Evolutionary conservation across 2,888 invertebrate species (phyloP).

Genomic region (Prenolepis imparis): DNA sequence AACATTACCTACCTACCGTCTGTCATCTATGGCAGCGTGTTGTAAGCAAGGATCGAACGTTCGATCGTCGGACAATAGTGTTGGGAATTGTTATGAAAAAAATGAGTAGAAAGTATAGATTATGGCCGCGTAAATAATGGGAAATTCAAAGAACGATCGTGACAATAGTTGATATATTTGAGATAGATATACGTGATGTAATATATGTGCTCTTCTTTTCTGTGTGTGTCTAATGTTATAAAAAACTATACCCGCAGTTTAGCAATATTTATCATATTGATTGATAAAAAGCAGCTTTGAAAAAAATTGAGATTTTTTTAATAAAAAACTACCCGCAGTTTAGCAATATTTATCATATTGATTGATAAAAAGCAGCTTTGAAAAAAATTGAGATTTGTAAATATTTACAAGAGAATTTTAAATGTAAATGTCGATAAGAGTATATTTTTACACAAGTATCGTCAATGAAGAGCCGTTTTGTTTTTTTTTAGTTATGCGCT

Average conservation of each 20-base stretch:
- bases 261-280: background rate
- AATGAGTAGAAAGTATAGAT: constrained; percentile 59
- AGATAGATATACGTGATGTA: background rate
- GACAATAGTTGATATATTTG: background rate
- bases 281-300: background rate
- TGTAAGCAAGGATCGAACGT: constrained; percentile 42
- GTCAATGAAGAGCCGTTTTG: background rate
- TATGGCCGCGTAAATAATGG: constrained; percentile 42
- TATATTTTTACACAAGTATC: background rate
- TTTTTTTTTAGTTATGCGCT: background rate
- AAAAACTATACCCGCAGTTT: background rate
- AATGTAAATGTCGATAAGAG: background rate
- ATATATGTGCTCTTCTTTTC: too few species aligned
- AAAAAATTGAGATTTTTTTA: background rate
- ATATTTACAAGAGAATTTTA: background rate
- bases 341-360: background rate
- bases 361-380: background rate
- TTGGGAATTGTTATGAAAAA: constrained; percentile 60
- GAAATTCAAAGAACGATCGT: background rate
- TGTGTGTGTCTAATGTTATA: background rate
- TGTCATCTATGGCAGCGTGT: constrained; percentile 74
- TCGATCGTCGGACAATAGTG: constrained; percentile 75
- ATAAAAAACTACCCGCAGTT: background rate
- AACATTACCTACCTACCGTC: constrained; percentile 77
- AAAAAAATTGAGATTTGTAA: background rate